Base-by-base conservation (phyloP, 2,113 vertebrate species). In the Lynx canadensis region DNA sequence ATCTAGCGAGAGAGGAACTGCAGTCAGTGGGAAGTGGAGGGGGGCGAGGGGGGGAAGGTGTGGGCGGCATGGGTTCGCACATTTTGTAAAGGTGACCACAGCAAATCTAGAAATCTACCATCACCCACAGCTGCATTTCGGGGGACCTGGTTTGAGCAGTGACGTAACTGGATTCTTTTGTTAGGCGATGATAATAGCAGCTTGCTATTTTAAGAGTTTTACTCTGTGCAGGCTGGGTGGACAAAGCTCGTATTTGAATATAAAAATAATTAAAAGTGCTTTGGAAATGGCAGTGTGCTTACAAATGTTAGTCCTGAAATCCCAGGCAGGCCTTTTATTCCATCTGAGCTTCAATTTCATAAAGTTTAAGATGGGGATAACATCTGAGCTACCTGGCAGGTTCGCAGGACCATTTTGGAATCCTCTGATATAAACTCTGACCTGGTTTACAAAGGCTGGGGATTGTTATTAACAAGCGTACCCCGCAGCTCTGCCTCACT, bases 241-340 rank as follows among this genome's bases (percentile, higher is more conserved):
- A 36, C 65, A 74, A 50, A 90, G 33, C 19, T 84, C 71, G 0
- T 84, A 90, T 84, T 89, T 89, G 63, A 57, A 52, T 92, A 89
- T 83, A 93, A 79, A 86, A 92, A 71, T n/a, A 76, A 52, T 86
- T 50, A 23, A n/a, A 94, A 80, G 19, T 31, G 8, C 31, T 79
- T 68, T 81, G 41, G 48, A 79, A 89, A 52, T 79, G 60, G 41
- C 4, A 65, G 0, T 65, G 8, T 16, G 31, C 23, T 78, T 57
- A 25, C 18, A 80, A 25, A 55, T 45, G 45, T 63, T 52, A 36
- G 41, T 81, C 36, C 76, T 84, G n/a, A 92, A 87, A 69, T 80
- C 41, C 85, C 27, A 29, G 71, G 66, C 29, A 93, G 66, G 41
- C 36, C 55, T 33, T 73, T 50, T 83, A 74, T 11, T 78, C 68